A percentile compares a stretch with the other conserved stretches of the same genome.
Conservation (phyloP, 2,113 vertebrate genomes). For the Zootoca vivipara region DNA sequence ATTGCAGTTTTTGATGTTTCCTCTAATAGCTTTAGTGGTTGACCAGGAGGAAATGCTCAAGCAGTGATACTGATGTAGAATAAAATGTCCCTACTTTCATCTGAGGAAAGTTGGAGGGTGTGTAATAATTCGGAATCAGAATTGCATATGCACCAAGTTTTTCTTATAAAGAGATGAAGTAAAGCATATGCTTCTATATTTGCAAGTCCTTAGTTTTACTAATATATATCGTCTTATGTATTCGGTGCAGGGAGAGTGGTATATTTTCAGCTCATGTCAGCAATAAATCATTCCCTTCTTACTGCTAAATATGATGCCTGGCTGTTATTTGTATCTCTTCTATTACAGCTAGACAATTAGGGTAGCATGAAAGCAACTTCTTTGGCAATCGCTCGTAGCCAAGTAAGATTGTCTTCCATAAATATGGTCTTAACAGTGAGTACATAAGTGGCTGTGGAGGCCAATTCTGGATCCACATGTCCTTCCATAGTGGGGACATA, state of each 20-base stretch:
- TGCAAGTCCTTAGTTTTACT: not conserved
- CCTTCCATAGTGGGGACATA: no score
- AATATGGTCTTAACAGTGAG: no score
- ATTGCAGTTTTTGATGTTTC: no score
- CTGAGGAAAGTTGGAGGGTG: no score
- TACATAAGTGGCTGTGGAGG: no score
- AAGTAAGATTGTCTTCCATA: no score
- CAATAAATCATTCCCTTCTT: not conserved
- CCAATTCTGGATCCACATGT: no score
- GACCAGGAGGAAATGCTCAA: no score
- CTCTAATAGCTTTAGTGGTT: no score
- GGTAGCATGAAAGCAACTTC: conserved; percentile 1
- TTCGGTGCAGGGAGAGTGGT: not conserved
- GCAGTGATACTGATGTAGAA: no score
- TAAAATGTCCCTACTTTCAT: no score
- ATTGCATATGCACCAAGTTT: not conserved
- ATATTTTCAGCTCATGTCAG: not conserved
- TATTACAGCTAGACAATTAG: not conserved
- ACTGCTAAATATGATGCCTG: not conserved
- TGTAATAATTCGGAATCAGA: not conserved
- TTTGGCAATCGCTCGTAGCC: no score
- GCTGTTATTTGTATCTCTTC: not conserved
- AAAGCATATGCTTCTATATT: not conserved
- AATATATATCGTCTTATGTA: not conserved
- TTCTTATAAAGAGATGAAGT: not conserved